phyloP scores from a whole-genome alignment of 1,140 invertebrate genomes.

The Meteorus sp. region DNA sequence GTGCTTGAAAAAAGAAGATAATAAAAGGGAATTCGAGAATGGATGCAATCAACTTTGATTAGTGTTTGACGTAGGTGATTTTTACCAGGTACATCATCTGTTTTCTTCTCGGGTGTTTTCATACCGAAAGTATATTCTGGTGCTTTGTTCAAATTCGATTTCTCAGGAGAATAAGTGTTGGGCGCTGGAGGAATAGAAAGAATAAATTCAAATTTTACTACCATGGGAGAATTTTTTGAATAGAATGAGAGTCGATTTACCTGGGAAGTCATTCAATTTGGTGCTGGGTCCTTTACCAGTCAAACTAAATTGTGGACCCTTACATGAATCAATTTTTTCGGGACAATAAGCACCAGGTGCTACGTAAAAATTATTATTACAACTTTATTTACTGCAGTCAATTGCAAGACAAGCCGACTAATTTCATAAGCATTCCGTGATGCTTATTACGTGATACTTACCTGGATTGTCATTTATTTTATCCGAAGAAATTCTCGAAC shows the following conservation, averaged over 20 bases:
- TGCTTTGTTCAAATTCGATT: conserved; percentile 33
- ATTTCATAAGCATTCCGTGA: too few relatives aligned
- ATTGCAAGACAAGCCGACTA: too few relatives aligned
- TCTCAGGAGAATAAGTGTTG: conserved; percentile 38
- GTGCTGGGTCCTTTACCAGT: conserved; percentile 31
- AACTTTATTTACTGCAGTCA: too few relatives aligned
- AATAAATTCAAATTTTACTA: neutral
- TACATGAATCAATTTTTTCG: conserved; percentile 34
- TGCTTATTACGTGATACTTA: neutral
- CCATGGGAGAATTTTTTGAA: neutral
- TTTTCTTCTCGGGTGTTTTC: conserved; percentile 45
- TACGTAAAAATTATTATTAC: neutral
- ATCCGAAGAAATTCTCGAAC: conserved; percentile 57
- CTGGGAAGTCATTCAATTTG: conserved; percentile 41
- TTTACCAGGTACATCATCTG: conserved; percentile 42
- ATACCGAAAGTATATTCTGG: conserved; percentile 30
- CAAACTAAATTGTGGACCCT: conserved; percentile 36
- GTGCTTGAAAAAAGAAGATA: neutral
- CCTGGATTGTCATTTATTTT: conserved; percentile 58
- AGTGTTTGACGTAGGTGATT: too few relatives aligned
- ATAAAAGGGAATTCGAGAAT: conserved; percentile 3
- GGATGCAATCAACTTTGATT: too few relatives aligned
- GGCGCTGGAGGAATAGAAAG: conserved; percentile 35
- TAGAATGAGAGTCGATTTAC: conserved; percentile 34
- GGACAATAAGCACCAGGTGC: conserved; percentile 33